Conservation (phyloP, 2,888 invertebrate species). For the Scaptomyza reducta region DNA sequence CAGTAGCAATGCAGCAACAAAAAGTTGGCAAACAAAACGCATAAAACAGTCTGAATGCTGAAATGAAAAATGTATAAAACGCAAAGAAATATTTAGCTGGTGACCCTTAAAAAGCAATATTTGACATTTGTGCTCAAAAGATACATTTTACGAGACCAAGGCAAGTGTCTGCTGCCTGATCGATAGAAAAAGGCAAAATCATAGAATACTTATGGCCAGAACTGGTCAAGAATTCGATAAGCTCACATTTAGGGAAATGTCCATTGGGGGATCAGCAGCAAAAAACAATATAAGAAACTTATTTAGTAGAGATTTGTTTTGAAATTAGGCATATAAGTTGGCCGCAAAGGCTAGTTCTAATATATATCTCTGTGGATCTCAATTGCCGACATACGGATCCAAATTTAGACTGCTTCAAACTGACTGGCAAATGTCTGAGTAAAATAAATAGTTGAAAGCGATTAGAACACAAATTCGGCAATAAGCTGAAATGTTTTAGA, state of each 20-base stretch:
- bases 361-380: constrained; percentile 42
- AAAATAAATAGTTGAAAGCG: too few species aligned
- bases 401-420: constrained; percentile 56
- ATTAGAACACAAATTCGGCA: constrained; percentile 42
- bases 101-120: constrained; percentile 80
- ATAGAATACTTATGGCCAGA: constrained; percentile 3
- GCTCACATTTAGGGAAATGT: neutral
- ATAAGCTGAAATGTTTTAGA: constrained; percentile 47
- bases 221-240: neutral
- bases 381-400: constrained; percentile 62
- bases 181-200: constrained; percentile 5
- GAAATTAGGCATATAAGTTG: constrained; percentile 28
- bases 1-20: constrained; percentile 19
- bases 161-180: constrained; percentile 1
- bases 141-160: constrained; percentile 54
- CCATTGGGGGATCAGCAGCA: too few species aligned
- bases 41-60: constrained; percentile 6
- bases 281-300: neutral
- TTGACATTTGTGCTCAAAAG: constrained; percentile 79
- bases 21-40: constrained; percentile 26
- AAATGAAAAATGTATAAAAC: constrained; percentile 45
- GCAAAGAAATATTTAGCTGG: constrained; percentile 52
- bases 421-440: constrained; percentile 40
- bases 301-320: constrained; percentile 10
- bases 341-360: neutral